Evolutionary conservation across 2,113 vertebrate species (phyloP).

Genomic region (human): DNA sequence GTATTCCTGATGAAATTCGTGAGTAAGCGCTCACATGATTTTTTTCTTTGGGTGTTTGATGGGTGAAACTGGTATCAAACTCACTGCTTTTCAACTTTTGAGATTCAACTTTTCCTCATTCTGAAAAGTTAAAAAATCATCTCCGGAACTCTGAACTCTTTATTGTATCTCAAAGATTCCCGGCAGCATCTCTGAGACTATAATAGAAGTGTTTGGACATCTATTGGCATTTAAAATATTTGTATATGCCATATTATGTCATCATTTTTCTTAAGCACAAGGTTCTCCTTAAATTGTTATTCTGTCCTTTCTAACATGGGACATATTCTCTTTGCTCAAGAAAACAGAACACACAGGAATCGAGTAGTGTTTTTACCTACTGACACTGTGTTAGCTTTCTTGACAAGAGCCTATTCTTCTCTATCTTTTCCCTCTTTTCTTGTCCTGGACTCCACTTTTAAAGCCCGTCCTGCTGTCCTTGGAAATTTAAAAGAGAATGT

Average conservation of each 20-base stretch:
- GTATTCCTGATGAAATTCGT: too few relatives aligned
- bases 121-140: neutral
- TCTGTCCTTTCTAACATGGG: neutral
- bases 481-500: neutral
- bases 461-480: neutral
- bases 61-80: neutral
- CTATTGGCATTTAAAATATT: neutral
- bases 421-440: neutral
- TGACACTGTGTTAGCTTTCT: neutral
- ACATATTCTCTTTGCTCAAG: neutral
- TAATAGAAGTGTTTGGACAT: neutral
- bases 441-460: neutral
- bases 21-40: neutral
- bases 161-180: neutral
- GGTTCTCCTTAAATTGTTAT: neutral
- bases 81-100: neutral
- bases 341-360: neutral
- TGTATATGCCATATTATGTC: neutral
- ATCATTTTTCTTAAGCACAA: neutral
- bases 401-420: accelerated
- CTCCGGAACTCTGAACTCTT: neutral
- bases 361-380: neutral
- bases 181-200: neutral
- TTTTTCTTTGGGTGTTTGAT: neutral
- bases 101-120: neutral